Conservation (phyloP, 2,797 vertebrate species). For the Lacerta bilineata region DNA sequence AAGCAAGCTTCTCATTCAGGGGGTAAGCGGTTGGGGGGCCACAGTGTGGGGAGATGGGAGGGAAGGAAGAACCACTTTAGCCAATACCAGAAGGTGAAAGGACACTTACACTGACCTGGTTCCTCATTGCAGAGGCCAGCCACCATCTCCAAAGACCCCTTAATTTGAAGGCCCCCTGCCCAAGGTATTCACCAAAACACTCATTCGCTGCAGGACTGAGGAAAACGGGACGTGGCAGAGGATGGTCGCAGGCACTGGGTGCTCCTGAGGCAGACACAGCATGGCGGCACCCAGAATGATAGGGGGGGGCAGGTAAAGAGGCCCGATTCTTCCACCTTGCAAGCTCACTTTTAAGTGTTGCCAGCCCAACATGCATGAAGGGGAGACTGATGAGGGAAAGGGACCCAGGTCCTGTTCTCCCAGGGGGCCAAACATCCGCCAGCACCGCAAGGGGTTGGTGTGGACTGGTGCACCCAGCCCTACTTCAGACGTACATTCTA, state of each 20-base stretch:
- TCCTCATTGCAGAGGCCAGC: conserved; percentile 86
- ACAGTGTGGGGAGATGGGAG: not conserved
- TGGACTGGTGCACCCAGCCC: too few species aligned
- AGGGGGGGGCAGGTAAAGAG: not conserved
- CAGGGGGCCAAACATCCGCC: too few species aligned
- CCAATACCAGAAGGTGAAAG: too few species aligned
- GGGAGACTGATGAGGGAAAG: too few species aligned
- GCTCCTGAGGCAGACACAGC: conserved; percentile 68
- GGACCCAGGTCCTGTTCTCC: too few species aligned
- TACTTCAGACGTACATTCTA: too few species aligned
- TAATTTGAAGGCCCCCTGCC: conserved; percentile 78
- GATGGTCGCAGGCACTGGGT: conserved; percentile 78
- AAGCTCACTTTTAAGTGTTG: not conserved
- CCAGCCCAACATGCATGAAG: not conserved
- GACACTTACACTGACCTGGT: conserved; percentile 78
- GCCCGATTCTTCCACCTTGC: not conserved
- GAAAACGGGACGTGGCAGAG: conserved; percentile 92
- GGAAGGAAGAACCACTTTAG: not conserved
- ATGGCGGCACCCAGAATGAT: not conserved
- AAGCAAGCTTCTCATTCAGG: conserved; percentile 28
- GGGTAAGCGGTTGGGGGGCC: not conserved
- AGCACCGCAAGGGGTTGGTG: too few species aligned
- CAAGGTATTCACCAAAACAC: conserved; percentile 82
- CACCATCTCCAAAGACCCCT: conserved; percentile 95
- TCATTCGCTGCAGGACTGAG: conserved; percentile 92